Percentiles rank a stretch among this genome's conserved stretches.
Conservation (phyloP, 2,113 vertebrate genomes). For the Arvicanthis niloticus region DNA sequence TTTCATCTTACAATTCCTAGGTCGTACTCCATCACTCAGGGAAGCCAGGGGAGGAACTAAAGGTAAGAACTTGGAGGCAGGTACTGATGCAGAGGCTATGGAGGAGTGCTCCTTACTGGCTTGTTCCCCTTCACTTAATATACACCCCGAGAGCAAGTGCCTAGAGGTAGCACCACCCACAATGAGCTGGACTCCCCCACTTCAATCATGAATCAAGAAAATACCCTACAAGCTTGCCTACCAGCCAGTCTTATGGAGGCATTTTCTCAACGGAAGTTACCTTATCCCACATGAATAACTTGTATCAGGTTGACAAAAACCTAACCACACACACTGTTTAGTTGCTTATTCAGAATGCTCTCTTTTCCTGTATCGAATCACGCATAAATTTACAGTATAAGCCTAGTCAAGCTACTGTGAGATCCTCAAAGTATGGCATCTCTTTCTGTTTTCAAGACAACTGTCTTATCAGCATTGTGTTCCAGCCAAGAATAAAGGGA, state of each 20-base stretch:
- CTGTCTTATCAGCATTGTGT: background rate
- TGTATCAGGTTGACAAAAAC: background rate
- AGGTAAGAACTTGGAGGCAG: background rate
- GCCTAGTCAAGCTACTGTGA: background rate
- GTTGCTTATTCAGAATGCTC: conserved; percentile 13
- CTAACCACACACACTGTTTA: background rate
- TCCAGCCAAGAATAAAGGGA: conserved; percentile 36
- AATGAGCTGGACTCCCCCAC: background rate
- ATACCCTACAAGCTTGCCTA: background rate
- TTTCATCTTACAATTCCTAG: background rate
- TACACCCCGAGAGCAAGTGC: background rate
- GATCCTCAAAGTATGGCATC: background rate
- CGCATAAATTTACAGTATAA: conserved; percentile 37
- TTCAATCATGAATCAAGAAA: background rate
- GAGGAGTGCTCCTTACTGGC: background rate
- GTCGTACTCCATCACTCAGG: background rate
- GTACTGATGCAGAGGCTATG: background rate
- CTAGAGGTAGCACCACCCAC: background rate
- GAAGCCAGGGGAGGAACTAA: background rate
- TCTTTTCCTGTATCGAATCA: background rate
- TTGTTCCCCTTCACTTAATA: background rate
- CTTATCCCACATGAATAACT: background rate
- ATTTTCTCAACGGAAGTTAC: background rate
- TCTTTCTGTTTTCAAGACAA: conserved; percentile 10
- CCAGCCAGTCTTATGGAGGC: background rate